Percentiles rank a stretch among this genome's conserved stretches.
These are phyloP conservation scores for Brachyopa scutellaris DNA, from an alignment of 2,888 invertebrate species.

Conservation along the genomic window DNA sequence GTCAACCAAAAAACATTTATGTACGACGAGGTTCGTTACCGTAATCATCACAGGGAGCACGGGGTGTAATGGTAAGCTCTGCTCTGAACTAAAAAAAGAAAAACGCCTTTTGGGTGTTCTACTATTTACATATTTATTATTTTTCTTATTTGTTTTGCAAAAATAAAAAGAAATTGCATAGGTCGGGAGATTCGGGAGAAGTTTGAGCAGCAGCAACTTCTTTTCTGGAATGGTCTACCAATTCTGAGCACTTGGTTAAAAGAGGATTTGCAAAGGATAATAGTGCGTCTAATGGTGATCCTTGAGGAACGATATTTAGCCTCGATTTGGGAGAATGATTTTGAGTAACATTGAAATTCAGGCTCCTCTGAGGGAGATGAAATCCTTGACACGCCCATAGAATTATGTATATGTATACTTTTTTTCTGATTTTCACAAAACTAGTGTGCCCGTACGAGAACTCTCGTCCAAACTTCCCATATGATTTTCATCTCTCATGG, in stretches of 20 bases:
- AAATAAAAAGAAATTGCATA: slow-evolving; percentile 70
- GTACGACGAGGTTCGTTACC: too few relatives aligned
- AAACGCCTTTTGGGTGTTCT: slow-evolving; percentile 7
- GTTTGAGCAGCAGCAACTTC: slow-evolving; percentile 45
- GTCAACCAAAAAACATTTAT: too few relatives aligned
- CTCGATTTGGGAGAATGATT: slow-evolving; percentile 62
- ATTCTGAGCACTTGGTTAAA: slow-evolving; percentile 81
- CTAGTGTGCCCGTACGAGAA: too few relatives aligned
- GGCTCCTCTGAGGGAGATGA: slow-evolving; percentile 59
- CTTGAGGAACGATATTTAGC: slow-evolving; percentile 67
- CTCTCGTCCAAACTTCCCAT: too few relatives aligned
- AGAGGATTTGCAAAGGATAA: slow-evolving; percentile 82
- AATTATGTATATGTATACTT: too few relatives aligned
- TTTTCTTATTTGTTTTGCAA: slow-evolving; percentile 56
- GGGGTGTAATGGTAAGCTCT: too few relatives aligned
- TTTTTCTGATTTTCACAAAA: too few relatives aligned
- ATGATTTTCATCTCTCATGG: too few relatives aligned
- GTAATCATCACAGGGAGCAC: too few relatives aligned
- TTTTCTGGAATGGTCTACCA: slow-evolving; percentile 70
- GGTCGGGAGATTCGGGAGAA: slow-evolving; percentile 61
- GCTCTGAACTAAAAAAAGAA: too few relatives aligned
- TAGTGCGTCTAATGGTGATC: slow-evolving; percentile 80
- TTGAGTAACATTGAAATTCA: slow-evolving; percentile 63
- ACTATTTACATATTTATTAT: slow-evolving; percentile 38
- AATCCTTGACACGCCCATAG: slow-evolving; percentile 69